phyloP scores from a whole-genome alignment of 2,113 vertebrate genomes.

The Dryoscopus gambensis region DNA sequence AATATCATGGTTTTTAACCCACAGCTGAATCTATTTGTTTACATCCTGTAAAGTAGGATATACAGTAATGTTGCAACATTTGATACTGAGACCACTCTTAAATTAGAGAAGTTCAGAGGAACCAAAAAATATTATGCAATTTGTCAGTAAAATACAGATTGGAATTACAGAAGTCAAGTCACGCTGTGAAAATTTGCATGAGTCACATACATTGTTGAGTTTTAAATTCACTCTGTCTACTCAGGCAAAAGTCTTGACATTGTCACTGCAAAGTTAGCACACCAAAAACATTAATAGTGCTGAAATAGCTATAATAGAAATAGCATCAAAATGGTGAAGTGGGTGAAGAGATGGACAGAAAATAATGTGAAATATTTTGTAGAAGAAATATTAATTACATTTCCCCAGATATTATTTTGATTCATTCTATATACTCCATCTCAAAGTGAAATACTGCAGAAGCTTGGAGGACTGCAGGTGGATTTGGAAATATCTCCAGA shows the following conservation, averaged over 20 bases:
- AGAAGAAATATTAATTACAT: background rate
- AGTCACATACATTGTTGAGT: background rate
- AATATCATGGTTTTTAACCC: background rate
- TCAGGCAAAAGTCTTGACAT: slow-evolving; percentile 7
- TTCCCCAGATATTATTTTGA: background rate
- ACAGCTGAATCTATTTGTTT: background rate
- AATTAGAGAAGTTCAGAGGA: background rate
- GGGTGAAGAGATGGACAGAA: background rate
- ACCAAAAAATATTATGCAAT: background rate
- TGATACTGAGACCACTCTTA: background rate
- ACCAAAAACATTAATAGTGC: background rate
- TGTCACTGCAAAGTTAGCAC: background rate
- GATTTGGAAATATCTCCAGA: background rate
- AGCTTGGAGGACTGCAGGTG: background rate
- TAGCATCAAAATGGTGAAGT: background rate
- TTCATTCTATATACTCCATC: background rate
- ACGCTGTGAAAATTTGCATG: background rate
- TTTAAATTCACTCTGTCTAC: background rate
- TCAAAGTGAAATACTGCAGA: background rate
- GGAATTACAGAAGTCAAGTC: background rate
- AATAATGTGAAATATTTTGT: background rate
- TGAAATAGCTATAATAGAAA: background rate
- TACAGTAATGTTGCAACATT: background rate
- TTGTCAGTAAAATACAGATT: background rate
- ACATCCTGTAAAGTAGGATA: background rate